phyloP scores from a whole-genome alignment of 2,113 vertebrate genomes.

The Sapayoa aenigma region DNA sequence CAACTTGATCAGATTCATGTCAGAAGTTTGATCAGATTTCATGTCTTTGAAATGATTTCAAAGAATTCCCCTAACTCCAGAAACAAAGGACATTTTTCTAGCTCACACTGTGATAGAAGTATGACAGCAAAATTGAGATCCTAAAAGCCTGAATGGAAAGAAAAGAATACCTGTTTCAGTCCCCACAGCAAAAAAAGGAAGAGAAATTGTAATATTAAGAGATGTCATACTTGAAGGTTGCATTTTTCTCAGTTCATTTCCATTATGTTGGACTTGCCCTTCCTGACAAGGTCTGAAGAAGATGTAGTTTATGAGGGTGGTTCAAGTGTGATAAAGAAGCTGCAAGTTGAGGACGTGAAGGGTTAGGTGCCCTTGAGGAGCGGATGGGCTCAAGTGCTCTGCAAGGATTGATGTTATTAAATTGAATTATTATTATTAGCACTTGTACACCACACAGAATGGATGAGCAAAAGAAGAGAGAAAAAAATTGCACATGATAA shows the following conservation, averaged over 20 bases:
- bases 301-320: constrained; percentile 73
- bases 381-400: constrained; percentile 61
- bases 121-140: constrained; percentile 30
- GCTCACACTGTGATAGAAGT: not conserved
- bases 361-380: constrained; percentile 73
- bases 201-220: constrained; percentile 32
- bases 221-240: constrained; percentile 68
- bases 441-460: constrained; percentile 59
- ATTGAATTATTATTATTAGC: constrained; percentile 78
- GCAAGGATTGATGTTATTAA: constrained; percentile 74
- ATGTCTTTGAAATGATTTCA: not conserved
- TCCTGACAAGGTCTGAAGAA: constrained; percentile 72
- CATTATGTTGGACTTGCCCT: constrained; percentile 62
- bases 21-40: not conserved
- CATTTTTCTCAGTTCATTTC: constrained; percentile 70
- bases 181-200: not conserved
- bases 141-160: constrained; percentile 11
- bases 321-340: constrained; percentile 75
- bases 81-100: not conserved
- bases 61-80: not conserved
- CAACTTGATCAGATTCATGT: not conserved
- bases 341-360: constrained; percentile 64
- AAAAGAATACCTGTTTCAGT: not conserved
- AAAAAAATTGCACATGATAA: not conserved
- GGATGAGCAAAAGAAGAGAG: constrained; percentile 8